Evolutionary conservation across 2,797 vertebrate species (phyloP).

Genomic region (Erethizon dorsatum): DNA sequence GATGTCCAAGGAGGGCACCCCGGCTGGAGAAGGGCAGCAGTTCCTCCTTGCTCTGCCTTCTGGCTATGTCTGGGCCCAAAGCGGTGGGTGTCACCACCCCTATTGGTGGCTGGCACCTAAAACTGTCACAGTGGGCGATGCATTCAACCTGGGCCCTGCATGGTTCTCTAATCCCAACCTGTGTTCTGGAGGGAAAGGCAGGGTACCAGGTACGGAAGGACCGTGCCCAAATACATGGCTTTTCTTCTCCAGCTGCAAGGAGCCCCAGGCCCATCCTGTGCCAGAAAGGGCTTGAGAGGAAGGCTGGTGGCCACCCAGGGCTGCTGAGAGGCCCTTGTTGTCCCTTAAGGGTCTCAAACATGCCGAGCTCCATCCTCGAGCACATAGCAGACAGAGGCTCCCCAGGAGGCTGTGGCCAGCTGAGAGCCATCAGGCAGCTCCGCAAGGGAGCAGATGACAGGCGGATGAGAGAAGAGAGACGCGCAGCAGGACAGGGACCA

Average conservation of each 20-base stretch:
- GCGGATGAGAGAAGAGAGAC: rapidly evolving
- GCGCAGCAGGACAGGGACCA: not conserved
- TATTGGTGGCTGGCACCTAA: not conserved
- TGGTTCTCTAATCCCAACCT: not conserved
- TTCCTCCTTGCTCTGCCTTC: not conserved
- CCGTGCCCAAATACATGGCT: rapidly evolving
- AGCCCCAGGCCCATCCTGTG: not conserved
- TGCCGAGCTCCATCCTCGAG: not conserved
- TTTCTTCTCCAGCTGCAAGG: not conserved
- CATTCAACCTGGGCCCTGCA: not conserved
- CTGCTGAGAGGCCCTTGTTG: not conserved
- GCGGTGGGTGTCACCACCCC: too few species aligned
- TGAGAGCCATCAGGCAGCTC: not conserved
- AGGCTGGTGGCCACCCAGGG: not conserved
- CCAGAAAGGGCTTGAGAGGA: not conserved
- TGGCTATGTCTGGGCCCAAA: not conserved
- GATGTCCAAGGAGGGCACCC: not conserved
- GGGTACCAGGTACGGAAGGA: not conserved
- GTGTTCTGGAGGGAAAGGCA: not conserved
- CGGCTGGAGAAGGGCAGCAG: not conserved
- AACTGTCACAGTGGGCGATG: not conserved
- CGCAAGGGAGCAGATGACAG: rapidly evolving
- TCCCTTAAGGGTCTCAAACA: not conserved
- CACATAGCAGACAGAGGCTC: rapidly evolving
- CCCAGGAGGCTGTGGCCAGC: too few species aligned